phyloP scores from a whole-genome alignment of 2,888 invertebrate genomes.

The Neoitamus cyanurus region DNA sequence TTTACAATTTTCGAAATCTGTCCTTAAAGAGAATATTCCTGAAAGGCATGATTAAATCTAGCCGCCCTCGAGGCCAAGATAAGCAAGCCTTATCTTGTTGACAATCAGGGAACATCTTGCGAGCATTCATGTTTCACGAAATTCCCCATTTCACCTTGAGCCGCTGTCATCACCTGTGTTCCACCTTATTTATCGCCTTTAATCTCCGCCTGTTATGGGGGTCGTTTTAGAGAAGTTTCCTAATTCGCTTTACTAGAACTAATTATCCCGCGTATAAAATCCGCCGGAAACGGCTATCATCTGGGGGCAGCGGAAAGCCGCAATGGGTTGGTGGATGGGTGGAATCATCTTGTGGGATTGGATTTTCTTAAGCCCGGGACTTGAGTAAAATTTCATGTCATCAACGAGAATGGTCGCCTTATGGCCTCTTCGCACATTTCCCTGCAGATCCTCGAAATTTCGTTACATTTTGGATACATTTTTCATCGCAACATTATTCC shows the following conservation, averaged over 20 bases:
- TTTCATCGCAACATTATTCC: constrained; percentile 5
- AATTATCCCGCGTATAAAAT: constrained; percentile 26
- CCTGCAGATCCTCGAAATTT: constrained; percentile 26
- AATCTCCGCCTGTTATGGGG: constrained; percentile 14
- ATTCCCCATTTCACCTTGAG: constrained; percentile 7
- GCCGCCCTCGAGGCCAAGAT: neutral
- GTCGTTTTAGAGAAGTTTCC: constrained; percentile 14
- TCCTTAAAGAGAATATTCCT: neutral
- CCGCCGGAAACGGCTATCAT: constrained; percentile 6
- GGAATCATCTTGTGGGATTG: constrained; percentile 16
- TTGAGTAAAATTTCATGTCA: constrained; percentile 29
- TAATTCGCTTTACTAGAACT: constrained; percentile 26
- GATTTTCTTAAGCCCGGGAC: constrained; percentile 13
- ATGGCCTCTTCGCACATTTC: constrained; percentile 34
- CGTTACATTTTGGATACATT: constrained; percentile 28
- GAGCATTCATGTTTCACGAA: neutral
- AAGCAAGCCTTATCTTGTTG: neutral
- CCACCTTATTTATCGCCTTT: neutral
- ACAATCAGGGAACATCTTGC: neutral
- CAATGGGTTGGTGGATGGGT: neutral
- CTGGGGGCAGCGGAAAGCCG: constrained; percentile 1
- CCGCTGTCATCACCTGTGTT: constrained; percentile 18
- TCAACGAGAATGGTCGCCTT: constrained; percentile 31
- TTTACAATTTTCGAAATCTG: neutral
- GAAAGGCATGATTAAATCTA: neutral